Evolutionary conservation across 2,797 vertebrate species (phyloP), one percentile per base, ranked within the genome.

Genomic region (Danio choprae): DNA sequence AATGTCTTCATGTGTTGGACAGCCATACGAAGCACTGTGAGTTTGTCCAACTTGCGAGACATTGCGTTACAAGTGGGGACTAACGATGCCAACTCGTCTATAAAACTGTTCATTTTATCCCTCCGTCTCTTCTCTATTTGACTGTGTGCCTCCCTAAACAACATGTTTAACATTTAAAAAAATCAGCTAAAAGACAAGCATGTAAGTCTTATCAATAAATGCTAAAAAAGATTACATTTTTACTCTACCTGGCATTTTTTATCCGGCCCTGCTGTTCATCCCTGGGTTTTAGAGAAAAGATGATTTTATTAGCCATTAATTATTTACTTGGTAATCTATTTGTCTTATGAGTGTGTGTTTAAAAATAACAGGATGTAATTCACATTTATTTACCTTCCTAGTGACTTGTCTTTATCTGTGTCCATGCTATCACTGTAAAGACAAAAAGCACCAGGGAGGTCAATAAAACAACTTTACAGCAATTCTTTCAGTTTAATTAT

Each of bases 21-120:
- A 0, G 98, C 98, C 98, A 99, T 99, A 81, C 98, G 95, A 58
- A 99, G 91, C 11, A 99, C 98, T 0, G 98, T 99, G 43, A 99
- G 95, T 83, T 99, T 99, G 88, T 99, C 98, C 80, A 99, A 89
- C 84, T 99, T 99, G 79, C 97, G 94, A 69, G 98, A 99, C 97
- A 99, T 99, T 15, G 98, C 98, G 0, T 97, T 99, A 83, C 98
- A 99, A 0, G 98, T 99, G 59, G 98, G 98, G 59, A 99, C 97
- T 87, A 99, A 88, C 0, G 98, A 97, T 0, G 97, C 98, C 89
- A 99, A 90, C 84, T 99, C 98, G 1, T 99, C 98, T 18, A 99
- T 99, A 87, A 98, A 99, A 84, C 97, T 98, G 93, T 99, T 99
- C 98, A 99, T 99, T 89, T 98, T 99, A 89, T 99, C 97, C 87